Conservation (phyloP, 2,797 vertebrate species). For the Apodemus agrarius region DNA sequence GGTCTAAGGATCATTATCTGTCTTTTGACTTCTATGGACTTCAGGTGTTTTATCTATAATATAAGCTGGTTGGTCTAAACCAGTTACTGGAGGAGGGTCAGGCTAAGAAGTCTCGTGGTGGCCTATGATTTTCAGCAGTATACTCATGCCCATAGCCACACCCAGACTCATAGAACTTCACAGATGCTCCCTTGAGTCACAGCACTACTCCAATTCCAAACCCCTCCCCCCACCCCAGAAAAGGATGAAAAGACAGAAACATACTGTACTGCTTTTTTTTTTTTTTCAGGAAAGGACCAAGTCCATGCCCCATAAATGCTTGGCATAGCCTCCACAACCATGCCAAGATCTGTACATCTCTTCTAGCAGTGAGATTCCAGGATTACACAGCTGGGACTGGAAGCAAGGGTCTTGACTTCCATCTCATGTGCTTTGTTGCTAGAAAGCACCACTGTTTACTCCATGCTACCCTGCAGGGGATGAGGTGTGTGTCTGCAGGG, state of each 20-base stretch:
- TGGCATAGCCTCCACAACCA: not conserved
- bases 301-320: not conserved
- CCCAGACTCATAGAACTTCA: not conserved
- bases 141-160: not conserved
- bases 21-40: not conserved
- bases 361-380: not conserved
- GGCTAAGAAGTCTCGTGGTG: not conserved
- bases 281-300: not conserved
- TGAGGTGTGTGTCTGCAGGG: not conserved
- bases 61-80: not conserved
- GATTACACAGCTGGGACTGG: not conserved
- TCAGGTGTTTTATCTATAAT: slow-evolving; percentile 22
- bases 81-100: not conserved
- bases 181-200: not conserved
- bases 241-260: not conserved
- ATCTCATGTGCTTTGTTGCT: slow-evolving; percentile 14
- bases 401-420: not conserved
- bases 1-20: not conserved
- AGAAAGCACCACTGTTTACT: slow-evolving; percentile 69
- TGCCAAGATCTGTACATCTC: not conserved
- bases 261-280: not conserved
- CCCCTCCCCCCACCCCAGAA: not conserved
- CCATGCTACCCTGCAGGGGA: not conserved
- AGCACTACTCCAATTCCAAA: not conserved
- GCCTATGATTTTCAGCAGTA: not conserved